Conservation (phyloP, 2,888 invertebrate species). For the Noctua fimbriata region DNA sequence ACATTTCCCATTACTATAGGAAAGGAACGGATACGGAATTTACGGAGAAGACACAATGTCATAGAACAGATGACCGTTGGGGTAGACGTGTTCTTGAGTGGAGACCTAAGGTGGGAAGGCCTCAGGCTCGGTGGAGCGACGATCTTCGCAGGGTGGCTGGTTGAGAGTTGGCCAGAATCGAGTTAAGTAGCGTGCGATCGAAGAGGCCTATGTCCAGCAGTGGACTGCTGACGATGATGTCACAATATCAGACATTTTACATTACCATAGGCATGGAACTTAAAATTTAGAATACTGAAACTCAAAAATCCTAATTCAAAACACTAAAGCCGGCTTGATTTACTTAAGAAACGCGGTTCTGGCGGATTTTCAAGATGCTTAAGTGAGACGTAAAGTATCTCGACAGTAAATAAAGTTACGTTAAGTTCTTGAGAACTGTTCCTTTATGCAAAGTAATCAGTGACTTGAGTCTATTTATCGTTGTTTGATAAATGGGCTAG, state of each 20-base stretch:
- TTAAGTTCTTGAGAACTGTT: conserved; percentile 14
- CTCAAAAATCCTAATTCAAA: neutral
- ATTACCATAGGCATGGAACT: neutral
- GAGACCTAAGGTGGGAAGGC: too few species aligned
- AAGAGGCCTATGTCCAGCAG: too few species aligned
- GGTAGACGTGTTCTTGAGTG: too few species aligned
- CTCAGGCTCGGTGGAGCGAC: too few species aligned
- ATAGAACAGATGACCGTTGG: too few species aligned
- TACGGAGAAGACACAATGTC: too few species aligned
- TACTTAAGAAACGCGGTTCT: conserved; percentile 2
- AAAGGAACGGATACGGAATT: too few species aligned
- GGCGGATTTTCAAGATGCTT: neutral
- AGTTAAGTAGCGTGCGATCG: too few species aligned
- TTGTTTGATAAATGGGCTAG: conserved; percentile 36
- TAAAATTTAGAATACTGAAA: neutral
- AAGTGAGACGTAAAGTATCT: conserved; percentile 8
- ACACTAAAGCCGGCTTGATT: neutral
- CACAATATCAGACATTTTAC: neutral
- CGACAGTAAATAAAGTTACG: conserved; percentile 31
- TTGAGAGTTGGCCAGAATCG: too few species aligned
- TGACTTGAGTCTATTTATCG: conserved; percentile 24
- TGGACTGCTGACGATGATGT: too few species aligned
- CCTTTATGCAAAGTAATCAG: conserved; percentile 42
- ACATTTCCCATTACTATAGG: too few species aligned
- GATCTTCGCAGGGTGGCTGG: too few species aligned